phyloP scores from a whole-genome alignment of 2,888 invertebrate genomes.

The Orthosia cruda region DNA sequence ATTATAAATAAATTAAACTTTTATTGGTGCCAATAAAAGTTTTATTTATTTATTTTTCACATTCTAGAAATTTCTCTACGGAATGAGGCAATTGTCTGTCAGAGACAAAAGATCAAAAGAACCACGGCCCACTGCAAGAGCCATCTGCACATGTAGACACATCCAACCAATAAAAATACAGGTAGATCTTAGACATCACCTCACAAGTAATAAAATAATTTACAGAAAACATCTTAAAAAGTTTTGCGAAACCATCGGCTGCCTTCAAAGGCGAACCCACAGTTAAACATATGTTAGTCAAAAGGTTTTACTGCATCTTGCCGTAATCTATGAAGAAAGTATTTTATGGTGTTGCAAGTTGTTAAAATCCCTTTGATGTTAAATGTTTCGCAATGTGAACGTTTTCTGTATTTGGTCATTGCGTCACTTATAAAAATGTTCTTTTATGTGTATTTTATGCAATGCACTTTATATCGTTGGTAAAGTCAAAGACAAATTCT shows the following conservation, averaged over 20 bases:
- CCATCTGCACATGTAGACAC: background rate
- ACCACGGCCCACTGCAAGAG: background rate
- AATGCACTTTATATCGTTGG: background rate
- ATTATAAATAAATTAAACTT: no score
- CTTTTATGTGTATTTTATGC: slow-evolving; percentile 1
- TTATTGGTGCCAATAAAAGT: no score
- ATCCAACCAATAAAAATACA: slow-evolving; percentile 5
- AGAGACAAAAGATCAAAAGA: slow-evolving; percentile 12
- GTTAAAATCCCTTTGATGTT: slow-evolving; percentile 54
- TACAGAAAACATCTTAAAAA: slow-evolving; percentile 16
- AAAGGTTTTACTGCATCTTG: slow-evolving; percentile 16
- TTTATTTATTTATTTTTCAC: no score
- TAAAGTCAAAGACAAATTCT: no score
- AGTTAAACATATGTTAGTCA: slow-evolving; percentile 41
- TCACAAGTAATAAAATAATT: slow-evolving; percentile 45
- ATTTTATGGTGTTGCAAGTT: slow-evolving; percentile 46
- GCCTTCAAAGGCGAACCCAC: slow-evolving; percentile 43
- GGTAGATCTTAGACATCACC: slow-evolving; percentile 3
- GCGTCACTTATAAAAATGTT: background rate
- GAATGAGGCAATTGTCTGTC: no score
- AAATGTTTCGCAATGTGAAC: slow-evolving; percentile 45
- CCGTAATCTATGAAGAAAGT: slow-evolving; percentile 52
- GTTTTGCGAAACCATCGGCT: slow-evolving; percentile 48
- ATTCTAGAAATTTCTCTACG: no score
- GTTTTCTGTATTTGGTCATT: slow-evolving; percentile 17